Evolutionary conservation across 2,113 vertebrate genomes (phyloP).

Genomic region (Odocoileus hemionus): DNA sequence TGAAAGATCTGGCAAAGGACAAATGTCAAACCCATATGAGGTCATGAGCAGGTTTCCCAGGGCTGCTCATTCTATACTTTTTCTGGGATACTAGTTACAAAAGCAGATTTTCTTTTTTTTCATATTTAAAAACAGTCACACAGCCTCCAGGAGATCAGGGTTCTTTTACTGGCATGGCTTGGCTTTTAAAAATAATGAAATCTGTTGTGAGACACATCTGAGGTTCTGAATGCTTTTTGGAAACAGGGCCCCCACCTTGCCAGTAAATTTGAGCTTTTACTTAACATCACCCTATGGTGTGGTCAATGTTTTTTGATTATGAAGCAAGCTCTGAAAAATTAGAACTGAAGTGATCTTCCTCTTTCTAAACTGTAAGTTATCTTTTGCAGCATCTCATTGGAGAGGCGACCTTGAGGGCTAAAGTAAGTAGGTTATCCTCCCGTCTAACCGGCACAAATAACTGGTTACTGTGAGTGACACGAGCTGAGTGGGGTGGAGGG

Average conservation of each 20-base stretch:
- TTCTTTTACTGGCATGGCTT: not conserved
- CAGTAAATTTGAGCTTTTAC: slow-evolving; percentile 70
- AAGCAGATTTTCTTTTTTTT: not conserved
- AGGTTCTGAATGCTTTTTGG: slow-evolving; percentile 53
- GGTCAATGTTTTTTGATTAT: slow-evolving; percentile 76
- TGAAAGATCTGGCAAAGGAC: not conserved
- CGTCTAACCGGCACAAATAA: slow-evolving; percentile 53
- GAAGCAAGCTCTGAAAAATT: slow-evolving; percentile 76
- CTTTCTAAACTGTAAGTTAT: slow-evolving; percentile 69
- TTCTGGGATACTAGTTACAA: not conserved
- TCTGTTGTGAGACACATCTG: not conserved
- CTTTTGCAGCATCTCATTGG: slow-evolving; percentile 53
- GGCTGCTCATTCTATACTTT: not conserved
- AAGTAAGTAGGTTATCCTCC: slow-evolving; percentile 77
- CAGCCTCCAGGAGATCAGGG: not conserved
- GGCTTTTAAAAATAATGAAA: not conserved
- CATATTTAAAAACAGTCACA: not conserved
- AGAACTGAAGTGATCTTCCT: slow-evolving; percentile 49
- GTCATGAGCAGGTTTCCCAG: not conserved
- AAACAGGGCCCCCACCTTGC: slow-evolving; percentile 63
- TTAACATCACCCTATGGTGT: slow-evolving; percentile 68
- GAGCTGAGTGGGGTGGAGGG: not conserved
- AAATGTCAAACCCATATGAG: not conserved
- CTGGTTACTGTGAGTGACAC: slow-evolving; percentile 29
- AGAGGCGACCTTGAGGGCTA: slow-evolving; percentile 64